Base-by-base conservation (phyloP, 1,140 invertebrate genomes). In the Papilio dardanus region DNA sequence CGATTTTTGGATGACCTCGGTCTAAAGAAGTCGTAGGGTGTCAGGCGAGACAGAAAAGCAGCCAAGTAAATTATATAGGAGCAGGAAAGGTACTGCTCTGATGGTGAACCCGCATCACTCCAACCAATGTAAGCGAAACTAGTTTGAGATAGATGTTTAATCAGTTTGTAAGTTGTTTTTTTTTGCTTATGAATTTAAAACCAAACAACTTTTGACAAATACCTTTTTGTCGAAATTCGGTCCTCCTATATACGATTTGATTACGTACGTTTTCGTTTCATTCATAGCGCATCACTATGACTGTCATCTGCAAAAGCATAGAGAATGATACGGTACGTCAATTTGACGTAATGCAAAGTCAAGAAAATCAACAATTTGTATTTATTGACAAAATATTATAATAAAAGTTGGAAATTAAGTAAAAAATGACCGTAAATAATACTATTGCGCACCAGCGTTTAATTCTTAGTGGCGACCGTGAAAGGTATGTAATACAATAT, bases 361-460 rank as follows among this genome's bases (percentile, higher is more conserved):
- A n/a, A n/a, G n/a, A n/a, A n/a, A n/a, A n/a, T 21, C 46, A 50
- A 50, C 65, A 67, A 31, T 19, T 19, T 19, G 12, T 68, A 12
- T 68, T 42, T 68, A 40, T 68, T 68, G 66, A 68, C 35, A 68
- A 58, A 58, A 58, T 28, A 58, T 58, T 58, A 14, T 58, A 54
- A 19, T n/a, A 35, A 21, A 67, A n/a, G n/a, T 35, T 31, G 10
- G 10, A 35, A 67, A 35, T 33, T 21, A 62, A 62, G 2, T 14
- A 71, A 76, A 86, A 77, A 21, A 93, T 93, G 91, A 93, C 90
- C 74, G 89, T 93, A 6, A 93, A 96, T 92, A 93, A 93, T 83
- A 93, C 93, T 28, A 93, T 94, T 71, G 91, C 92, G 46, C 92
- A 94, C 85, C 93, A 94, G 78, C 86, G 92, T 14, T 85, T 94